Conservation (phyloP, 2,888 invertebrate genomes). For the Busseola fusca region DNA sequence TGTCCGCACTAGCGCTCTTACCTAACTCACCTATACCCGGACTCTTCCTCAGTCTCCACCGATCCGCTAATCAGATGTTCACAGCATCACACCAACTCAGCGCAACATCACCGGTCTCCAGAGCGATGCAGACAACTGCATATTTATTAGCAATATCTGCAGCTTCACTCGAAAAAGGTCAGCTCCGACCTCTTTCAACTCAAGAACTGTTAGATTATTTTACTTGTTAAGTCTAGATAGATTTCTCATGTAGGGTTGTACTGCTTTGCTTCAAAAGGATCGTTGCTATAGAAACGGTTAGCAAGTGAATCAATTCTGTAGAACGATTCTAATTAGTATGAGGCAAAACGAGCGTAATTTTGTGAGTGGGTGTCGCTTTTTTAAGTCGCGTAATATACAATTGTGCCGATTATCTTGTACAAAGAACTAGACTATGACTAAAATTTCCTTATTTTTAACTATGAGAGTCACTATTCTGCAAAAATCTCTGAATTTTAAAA, state of each 20-base stretch:
- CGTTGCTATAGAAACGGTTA: background rate
- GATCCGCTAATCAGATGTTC: conserved; percentile 4
- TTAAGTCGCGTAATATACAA: background rate
- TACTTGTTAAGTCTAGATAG: conserved; percentile 16
- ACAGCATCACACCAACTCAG: background rate
- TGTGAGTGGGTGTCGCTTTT: background rate
- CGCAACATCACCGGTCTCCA: background rate
- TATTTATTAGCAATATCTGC: background rate
- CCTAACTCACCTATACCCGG: conserved; percentile 13
- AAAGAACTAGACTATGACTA: no score
- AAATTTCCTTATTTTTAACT: no score
- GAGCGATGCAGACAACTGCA: background rate
- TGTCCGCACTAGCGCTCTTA: background rate
- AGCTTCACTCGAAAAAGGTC: conserved; percentile 25
- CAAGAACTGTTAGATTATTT: background rate
- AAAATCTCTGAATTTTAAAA: no score
- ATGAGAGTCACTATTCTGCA: no score
- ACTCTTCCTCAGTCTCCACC: conserved; percentile 6
- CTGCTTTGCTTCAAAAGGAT: conserved; percentile 22
- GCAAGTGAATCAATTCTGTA: conserved; percentile 25
- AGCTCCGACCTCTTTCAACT: conserved; percentile 16
- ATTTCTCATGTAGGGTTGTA: conserved; percentile 18
- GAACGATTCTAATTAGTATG: conserved; percentile 2
- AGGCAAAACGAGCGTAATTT: conserved; percentile 11
- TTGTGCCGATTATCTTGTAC: no score